Conservation (phyloP, 35 echinoderm and acorn worm species). For the Amphiura filiformis region DNA sequence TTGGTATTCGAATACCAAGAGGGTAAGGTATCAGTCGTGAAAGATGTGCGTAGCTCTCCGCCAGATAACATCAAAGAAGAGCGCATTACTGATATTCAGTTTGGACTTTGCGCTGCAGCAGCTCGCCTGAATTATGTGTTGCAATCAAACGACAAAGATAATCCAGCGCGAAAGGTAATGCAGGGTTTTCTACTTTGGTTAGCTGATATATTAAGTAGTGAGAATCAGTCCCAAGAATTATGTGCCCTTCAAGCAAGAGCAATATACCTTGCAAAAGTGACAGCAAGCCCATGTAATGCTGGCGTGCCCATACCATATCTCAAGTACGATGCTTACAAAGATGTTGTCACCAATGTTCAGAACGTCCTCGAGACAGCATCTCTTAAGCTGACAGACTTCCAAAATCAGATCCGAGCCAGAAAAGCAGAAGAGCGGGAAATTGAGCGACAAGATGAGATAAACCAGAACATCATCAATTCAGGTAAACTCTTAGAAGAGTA, state of each 20-base stretch:
- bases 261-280: slow-evolving; percentile 17
- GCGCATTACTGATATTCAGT: not conserved
- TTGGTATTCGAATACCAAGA: not conserved
- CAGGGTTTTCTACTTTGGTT: slow-evolving; percentile 11
- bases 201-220: not conserved
- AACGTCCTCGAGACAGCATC: slow-evolving; percentile 5
- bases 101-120: not conserved
- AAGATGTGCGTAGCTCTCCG: not conserved
- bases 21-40: not conserved
- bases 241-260: not conserved
- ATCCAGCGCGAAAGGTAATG: not conserved
- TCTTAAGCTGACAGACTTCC: slow-evolving; percentile 4
- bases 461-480: slow-evolving; percentile 22
- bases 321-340: slow-evolving; percentile 18
- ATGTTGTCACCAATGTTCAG: slow-evolving; percentile 23
- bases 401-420: slow-evolving; percentile 10
- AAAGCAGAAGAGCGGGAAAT: slow-evolving; percentile 12
- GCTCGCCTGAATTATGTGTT: slow-evolving; percentile 19
- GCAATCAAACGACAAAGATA: not conserved
- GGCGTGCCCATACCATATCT: slow-evolving; percentile 19
- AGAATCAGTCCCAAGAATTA: not conserved
- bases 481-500: slow-evolving; percentile 10
- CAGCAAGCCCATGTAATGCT: not conserved
- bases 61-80: not conserved
- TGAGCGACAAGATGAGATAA: not conserved